These are phyloP conservation scores for Osedax frankpressi DNA, from an alignment of 2,888 invertebrate genomes.

Conservation along the genomic window DNA sequence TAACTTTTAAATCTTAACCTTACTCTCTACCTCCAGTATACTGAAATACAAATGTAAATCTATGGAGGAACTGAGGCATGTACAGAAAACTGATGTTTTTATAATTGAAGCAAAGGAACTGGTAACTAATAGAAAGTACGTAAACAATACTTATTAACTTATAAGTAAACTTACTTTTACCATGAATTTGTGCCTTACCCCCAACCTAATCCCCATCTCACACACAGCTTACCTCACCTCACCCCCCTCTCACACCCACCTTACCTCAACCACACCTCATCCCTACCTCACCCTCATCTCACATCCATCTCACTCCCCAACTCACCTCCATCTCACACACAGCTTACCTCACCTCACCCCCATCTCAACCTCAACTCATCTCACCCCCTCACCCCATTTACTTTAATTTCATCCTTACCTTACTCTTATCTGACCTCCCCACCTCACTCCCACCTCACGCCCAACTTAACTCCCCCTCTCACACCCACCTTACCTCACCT, in stretches of 20 bases:
- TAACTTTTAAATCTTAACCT: too few species aligned
- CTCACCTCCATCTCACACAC: too few species aligned
- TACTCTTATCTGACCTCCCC: too few species aligned
- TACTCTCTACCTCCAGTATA: not conserved
- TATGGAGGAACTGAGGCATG: not conserved
- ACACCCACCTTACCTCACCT: constrained; percentile 35
- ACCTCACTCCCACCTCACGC: constrained; percentile 31
- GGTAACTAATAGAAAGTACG: not conserved
- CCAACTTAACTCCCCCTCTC: constrained; percentile 30
- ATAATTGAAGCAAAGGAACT: not conserved
- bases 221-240: too few species aligned
- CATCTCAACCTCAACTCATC: not conserved
- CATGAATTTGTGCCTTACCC: too few species aligned
- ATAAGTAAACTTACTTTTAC: too few species aligned
- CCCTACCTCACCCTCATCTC: not conserved
- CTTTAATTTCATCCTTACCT: too few species aligned
- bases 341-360: not conserved
- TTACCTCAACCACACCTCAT: not conserved
- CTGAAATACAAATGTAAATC: not conserved
- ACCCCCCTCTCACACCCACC: not conserved
- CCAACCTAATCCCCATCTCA: too few species aligned
- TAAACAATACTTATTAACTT: not conserved
- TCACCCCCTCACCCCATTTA: not conserved
- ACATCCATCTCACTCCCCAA: not conserved
- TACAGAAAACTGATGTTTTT: not conserved